Base-by-base conservation (phyloP, 2,888 invertebrate genomes). In the Pocota personata region DNA sequence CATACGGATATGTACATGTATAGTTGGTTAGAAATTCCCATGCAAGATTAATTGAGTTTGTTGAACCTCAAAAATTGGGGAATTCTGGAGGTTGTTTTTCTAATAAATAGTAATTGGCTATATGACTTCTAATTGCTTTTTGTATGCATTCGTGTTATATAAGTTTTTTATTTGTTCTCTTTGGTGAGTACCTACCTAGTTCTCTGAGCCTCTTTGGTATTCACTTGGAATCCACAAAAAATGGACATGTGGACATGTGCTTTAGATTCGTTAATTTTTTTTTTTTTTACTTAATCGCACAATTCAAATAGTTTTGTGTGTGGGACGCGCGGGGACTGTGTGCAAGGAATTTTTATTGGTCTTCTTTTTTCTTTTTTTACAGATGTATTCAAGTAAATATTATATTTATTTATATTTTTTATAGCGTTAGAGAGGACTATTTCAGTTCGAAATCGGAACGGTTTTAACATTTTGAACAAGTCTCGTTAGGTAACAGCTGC, bases 291-390 rank as follows among this genome's bases (percentile, higher is more conserved):
- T 24, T 24, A 24, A 24, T 24, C 24, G 14, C 8, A 37, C 24
- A 35, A 37, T 27, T 57, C 37, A 30, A 55, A 55, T 69, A 40
- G 55, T 69, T 69, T 32, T n/a, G 0, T 19, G 30, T 55, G 52
- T 57, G 35, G 35, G 19, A 19, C 8, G n/a, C 10, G 12, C 19
- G 32, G 30, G 35, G 8, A 37, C 30, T 40, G 16, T 75, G 64
- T 76, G 48, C 43, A 57, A 66, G 21, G 76, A 76, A 76, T 77
- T 77, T 77, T 60, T 60, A 77, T 77, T 75, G 32, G n/a, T 3
- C n/a, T 37, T 14, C 21, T 37, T 10, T 32, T 32, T 24, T 24
- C n/a, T 57, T 57, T 57, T 35, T 27, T 24, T 62, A 40, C 30
- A 48, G 50, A 16, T 10, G 37, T 52, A 43, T 52, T 55, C 10